Evolutionary conservation across 2,797 vertebrate genomes (phyloP), one percentile per base, ranked within the genome.

Genomic region (Phylloscopus collybita): DNA sequence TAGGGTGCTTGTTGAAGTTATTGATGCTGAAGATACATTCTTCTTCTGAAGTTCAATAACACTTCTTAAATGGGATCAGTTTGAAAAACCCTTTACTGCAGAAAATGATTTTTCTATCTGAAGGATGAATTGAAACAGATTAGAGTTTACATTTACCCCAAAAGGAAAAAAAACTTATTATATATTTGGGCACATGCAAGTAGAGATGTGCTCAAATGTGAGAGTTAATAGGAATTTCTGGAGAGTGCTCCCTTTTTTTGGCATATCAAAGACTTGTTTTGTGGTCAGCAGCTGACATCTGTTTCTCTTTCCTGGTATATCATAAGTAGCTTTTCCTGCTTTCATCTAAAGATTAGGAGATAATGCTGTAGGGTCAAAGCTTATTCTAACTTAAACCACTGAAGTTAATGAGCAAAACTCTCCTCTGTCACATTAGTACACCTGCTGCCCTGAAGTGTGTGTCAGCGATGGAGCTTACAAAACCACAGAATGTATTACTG

Each of bases 301-400:
- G 57, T 87, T 90, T 86, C 71, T 74, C 23, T 70, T 47, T 93
- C 62, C 64, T 62, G 44, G 13, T 80, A 10, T 91, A 65, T 36
- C 65, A 9, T 87, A 95, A 93, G 75, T 94, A 92, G 65, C 75
- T 96, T 91, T 86, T 93, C 72, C 90, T 89, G 42, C 80, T 83
- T 93, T 93, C 61, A 47, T 71, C 49, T 86, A 54, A 88, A 92
- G 72, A 90, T 90, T 87, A 89, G 87, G 91, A 89, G 79, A 80
- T 91, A 85, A 92, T 85, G 60, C 86, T 79, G 40, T 53, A 44
- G 51, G 75, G 79, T 65, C 79, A 91, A 67, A 80, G 86, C 57
- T 91, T 93, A 71, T 60, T 65, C 72, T 80, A 26, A 83, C 57
- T 91, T 80, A 79, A 93, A 72, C 56, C 30, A 50, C 61, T 88